phyloP scores from a whole-genome alignment of 2,888 invertebrate species.

The Meiosimyza decipiens region DNA sequence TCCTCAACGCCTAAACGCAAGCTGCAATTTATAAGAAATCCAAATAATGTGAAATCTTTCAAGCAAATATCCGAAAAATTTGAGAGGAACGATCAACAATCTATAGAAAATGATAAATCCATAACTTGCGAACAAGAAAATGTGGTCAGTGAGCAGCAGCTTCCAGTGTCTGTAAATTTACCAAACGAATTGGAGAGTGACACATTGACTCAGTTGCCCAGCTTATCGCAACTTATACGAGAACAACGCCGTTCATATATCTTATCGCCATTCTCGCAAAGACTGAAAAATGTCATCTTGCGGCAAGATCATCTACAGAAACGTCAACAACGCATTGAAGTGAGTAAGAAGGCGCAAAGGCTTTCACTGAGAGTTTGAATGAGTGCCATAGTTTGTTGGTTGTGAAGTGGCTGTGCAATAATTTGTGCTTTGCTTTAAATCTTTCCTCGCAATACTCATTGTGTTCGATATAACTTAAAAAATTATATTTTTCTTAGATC shows the following conservation, averaged over 20 bases:
- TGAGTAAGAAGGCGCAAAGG: slow-evolving; percentile 43
- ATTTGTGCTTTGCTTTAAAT: not conserved
- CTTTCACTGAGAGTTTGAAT: slow-evolving; percentile 43
- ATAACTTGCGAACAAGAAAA: not conserved
- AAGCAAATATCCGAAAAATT: too few species aligned
- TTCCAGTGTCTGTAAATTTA: not conserved
- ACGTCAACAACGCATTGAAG: slow-evolving; percentile 47
- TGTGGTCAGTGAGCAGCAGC: too few species aligned
- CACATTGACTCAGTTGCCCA: slow-evolving; percentile 42
- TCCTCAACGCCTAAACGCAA: slow-evolving; percentile 27
- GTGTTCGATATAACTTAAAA: too few species aligned
- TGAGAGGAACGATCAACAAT: not conserved
- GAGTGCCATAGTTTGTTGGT: too few species aligned
- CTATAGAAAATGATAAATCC: too few species aligned
- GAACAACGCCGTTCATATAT: slow-evolving; percentile 37
- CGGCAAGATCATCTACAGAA: slow-evolving; percentile 45
- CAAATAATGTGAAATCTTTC: too few species aligned
- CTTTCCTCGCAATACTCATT: too few species aligned
- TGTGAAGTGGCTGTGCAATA: slow-evolving; percentile 14
- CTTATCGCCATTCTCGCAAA: slow-evolving; percentile 43
- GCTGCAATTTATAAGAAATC: not conserved
- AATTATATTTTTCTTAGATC: too few species aligned
- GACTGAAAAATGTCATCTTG: slow-evolving; percentile 41
- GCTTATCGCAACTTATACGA: slow-evolving; percentile 42
- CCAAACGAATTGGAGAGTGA: slow-evolving; percentile 19